A percentile compares a stretch with the other conserved stretches of the same genome.
phyloP scores from a whole-genome alignment of 92 coral and sea anemone genomes.

The Blastomussa wellsi region DNA sequence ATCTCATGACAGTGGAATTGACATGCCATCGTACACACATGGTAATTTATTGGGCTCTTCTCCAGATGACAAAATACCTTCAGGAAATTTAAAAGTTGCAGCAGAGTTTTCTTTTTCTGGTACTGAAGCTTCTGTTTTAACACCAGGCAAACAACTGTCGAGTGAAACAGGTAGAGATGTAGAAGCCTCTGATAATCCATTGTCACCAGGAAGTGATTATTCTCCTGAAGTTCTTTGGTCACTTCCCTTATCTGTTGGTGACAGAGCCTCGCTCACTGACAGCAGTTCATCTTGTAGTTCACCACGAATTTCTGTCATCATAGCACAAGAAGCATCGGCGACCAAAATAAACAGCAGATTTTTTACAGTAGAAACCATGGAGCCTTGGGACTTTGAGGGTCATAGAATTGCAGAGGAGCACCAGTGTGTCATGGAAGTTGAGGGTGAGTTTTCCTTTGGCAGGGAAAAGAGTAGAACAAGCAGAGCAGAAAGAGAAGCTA shows the following conservation, averaged over 20 bases:
- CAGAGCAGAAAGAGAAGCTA: conserved; percentile 78
- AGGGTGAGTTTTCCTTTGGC: conserved; percentile 83
- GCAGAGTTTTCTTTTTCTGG: conserved; percentile 30
- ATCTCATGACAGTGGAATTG: conserved; percentile 55
- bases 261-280: conserved; percentile 53
- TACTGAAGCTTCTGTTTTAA: not conserved
- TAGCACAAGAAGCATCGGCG: conserved; percentile 81
- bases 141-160: not conserved
- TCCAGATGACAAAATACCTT: conserved; percentile 25
- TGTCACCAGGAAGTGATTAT: conserved; percentile 26
- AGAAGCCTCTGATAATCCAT: not conserved
- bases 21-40: conserved; percentile 29
- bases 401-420: conserved; percentile 54
- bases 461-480: conserved; percentile 61
- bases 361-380: conserved; percentile 83
- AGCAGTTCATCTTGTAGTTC: conserved; percentile 64
- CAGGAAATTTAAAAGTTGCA: conserved; percentile 33
- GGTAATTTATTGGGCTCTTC: conserved; percentile 1
- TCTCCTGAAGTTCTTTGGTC: conserved; percentile 41
- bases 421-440: conserved; percentile 73
- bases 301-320: conserved; percentile 85
- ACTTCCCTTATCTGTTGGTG: conserved; percentile 20
- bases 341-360: conserved; percentile 86
- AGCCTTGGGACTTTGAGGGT: conserved; percentile 55
- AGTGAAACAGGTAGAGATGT: not conserved